A percentile compares a stretch with the other conserved stretches of the same genome.
Conservation (phyloP, 1,140 invertebrate genomes). For the Lethrus apterus region DNA sequence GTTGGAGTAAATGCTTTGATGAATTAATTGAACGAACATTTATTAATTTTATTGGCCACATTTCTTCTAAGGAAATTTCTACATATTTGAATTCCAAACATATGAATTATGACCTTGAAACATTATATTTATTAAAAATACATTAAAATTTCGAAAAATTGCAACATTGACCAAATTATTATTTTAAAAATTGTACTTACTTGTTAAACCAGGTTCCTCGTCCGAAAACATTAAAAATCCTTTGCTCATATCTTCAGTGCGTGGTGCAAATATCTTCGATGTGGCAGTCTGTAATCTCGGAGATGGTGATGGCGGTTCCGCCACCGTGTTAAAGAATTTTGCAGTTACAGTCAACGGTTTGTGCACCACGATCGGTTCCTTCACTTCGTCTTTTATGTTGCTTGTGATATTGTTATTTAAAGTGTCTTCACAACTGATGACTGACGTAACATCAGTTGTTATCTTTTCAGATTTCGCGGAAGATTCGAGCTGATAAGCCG, state of each 20-base stretch:
- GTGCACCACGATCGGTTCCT: slow-evolving; percentile 21
- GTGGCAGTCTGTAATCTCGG: slow-evolving; percentile 58
- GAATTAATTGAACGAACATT: no score
- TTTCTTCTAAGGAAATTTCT: no score
- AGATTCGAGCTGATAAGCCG: slow-evolving; percentile 56
- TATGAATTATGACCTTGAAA: no score
- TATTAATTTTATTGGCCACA: no score
- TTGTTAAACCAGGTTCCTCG: slow-evolving; percentile 73
- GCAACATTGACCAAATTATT: no score
- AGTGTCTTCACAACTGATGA: slow-evolving; percentile 1
- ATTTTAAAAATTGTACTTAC: slow-evolving; percentile 67
- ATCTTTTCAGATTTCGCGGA: slow-evolving; percentile 28
- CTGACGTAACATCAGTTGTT: background rate
- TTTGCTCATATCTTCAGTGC: slow-evolving; percentile 88
- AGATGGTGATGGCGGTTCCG: slow-evolving; percentile 27
- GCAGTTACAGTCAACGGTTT: slow-evolving; percentile 33
- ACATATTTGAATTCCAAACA: no score
- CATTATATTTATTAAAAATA: no score
- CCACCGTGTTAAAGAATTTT: slow-evolving; percentile 21
- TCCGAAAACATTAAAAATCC: slow-evolving; percentile 83
- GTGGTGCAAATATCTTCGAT: slow-evolving; percentile 71
- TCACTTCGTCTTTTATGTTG: slow-evolving; percentile 16
- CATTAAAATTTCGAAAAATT: no score
- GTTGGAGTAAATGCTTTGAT: no score
- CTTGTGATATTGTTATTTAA: slow-evolving; percentile 14